Conservation (phyloP, 2,888 invertebrate genomes). For the Aphrophora alni region DNA sequence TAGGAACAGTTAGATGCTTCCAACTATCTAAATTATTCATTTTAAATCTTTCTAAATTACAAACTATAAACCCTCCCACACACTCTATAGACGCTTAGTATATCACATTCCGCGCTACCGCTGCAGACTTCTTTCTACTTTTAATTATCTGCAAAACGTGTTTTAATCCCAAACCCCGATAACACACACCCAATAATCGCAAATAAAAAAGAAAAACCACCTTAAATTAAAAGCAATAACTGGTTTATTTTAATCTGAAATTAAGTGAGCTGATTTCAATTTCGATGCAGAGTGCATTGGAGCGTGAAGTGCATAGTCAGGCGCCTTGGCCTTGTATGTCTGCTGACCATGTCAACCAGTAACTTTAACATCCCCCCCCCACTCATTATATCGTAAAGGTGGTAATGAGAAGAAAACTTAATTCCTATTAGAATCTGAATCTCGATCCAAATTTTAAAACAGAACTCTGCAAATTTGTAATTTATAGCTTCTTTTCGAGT, state of each 20-base stretch:
- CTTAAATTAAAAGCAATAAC: not conserved
- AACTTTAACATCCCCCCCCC: no score
- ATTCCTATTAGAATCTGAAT: no score
- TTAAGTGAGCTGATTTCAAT: not conserved
- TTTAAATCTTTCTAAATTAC: no score
- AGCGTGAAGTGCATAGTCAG: not conserved
- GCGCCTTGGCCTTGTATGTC: not conserved
- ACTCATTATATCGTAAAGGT: no score
- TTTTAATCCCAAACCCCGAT: not conserved
- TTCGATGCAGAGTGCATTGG: not conserved
- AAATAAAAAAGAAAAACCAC: not conserved
- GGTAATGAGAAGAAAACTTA: no score
- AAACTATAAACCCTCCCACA: no score
- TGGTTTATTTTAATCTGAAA: not conserved
- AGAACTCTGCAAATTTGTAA: no score
- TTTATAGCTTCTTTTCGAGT: no score
- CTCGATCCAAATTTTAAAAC: no score
- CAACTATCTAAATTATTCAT: no score
- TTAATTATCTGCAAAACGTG: not conserved
- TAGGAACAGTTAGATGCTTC: no score
- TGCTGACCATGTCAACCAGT: no score
- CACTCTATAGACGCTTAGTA: not conserved
- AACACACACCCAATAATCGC: not conserved
- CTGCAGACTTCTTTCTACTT: not conserved
- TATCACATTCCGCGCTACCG: not conserved